Conservation (phyloP, 2,113 vertebrate genomes). For the Ictidomys tridecemlineatus region DNA sequence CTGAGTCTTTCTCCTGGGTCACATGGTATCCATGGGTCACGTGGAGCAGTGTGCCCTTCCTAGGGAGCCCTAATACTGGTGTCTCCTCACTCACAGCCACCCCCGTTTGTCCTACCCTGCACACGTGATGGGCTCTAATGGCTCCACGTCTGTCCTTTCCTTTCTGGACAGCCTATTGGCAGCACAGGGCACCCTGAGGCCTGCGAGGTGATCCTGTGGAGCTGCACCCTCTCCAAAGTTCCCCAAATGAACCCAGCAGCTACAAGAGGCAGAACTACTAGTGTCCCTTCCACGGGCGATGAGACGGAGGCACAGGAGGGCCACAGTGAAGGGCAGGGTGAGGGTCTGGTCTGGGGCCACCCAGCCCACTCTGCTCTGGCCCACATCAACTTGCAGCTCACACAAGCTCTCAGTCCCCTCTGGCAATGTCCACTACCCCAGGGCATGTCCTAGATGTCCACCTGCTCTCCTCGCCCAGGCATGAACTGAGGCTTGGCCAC, state of each 20-base stretch:
- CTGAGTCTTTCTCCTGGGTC: background rate
- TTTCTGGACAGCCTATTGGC: fast-evolving
- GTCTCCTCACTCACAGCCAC: background rate
- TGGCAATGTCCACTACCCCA: fast-evolving
- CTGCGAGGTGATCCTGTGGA: fast-evolving
- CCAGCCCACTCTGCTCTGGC: fast-evolving
- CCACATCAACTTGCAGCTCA: fast-evolving
- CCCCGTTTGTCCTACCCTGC: fast-evolving
- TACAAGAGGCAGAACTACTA: fast-evolving
- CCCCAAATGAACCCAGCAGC: fast-evolving
- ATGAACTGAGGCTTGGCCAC: fast-evolving
- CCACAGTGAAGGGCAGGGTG: fast-evolving
- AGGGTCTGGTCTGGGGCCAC: fast-evolving
- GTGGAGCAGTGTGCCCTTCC: fast-evolving
- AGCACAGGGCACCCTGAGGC: too few species aligned
- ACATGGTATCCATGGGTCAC: too few species aligned
- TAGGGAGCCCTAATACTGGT: background rate
- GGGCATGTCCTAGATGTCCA: fast-evolving
- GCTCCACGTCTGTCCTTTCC: background rate
- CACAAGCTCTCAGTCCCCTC: fast-evolving
- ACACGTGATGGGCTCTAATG: background rate
- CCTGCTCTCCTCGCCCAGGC: too few species aligned
- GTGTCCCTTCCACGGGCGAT: background rate
- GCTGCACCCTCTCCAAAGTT: background rate
- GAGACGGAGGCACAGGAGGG: background rate